Percentiles rank a stretch among this genome's conserved stretches.
Evolutionary conservation across 2,113 vertebrate genomes (phyloP).

Genomic region (Aspiorhynchus laticeps): DNA sequence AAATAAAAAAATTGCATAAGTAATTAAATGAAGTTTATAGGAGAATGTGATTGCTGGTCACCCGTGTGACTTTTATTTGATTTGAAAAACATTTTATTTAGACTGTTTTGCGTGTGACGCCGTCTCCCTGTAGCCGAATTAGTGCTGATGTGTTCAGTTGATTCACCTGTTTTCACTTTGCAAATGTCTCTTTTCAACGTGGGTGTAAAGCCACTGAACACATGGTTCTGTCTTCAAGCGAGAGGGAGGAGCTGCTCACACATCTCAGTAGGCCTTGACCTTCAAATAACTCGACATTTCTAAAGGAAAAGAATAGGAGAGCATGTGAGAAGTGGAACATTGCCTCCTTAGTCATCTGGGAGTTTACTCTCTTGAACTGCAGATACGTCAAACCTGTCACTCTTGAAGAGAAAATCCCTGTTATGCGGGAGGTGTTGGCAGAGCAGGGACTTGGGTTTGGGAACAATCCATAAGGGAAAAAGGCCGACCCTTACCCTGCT

Average conservation of each 20-base stretch:
- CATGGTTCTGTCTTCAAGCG: constrained; percentile 49
- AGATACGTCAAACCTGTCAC: constrained; percentile 66
- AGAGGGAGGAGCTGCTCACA: constrained; percentile 53
- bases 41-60: neutral
- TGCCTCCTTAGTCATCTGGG: constrained; percentile 59
- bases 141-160: constrained; percentile 23
- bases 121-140: neutral
- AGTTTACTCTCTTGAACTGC: constrained; percentile 61
- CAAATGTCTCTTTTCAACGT: neutral
- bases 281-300: constrained; percentile 61
- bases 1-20: neutral
- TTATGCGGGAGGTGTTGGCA: constrained; percentile 56
- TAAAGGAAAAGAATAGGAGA: constrained; percentile 46
- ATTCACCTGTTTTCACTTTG: constrained; percentile 39
- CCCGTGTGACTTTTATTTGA: neutral
- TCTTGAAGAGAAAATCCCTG: constrained; percentile 57
- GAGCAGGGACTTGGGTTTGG: constrained; percentile 48
- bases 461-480: constrained; percentile 49
- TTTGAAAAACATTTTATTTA: neutral
- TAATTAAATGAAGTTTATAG: neutral
- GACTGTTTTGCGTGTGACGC: neutral
- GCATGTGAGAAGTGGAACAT: constrained; percentile 56
- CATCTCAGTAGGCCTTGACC: constrained; percentile 60
- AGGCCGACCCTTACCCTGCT: constrained; percentile 36
- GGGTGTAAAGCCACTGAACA: constrained; percentile 21